A percentile compares a stretch with the other conserved stretches of the same genome.
Evolutionary conservation across 2,888 invertebrate species (phyloP).

Genomic region (Chloromyia formosa): DNA sequence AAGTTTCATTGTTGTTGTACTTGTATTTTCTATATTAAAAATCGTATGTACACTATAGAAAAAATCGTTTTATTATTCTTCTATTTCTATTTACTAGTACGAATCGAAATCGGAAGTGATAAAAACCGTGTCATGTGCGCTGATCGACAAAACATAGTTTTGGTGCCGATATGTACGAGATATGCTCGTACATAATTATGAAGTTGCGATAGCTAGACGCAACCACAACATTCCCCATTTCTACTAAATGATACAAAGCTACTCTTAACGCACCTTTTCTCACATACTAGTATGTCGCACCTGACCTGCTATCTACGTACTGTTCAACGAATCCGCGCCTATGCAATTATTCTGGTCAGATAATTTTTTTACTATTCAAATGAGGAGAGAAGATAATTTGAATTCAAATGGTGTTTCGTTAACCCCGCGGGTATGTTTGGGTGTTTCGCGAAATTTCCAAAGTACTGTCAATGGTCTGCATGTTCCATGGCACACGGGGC

Average conservation of each 20-base stretch:
- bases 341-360: constrained; percentile 29
- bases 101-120: constrained; percentile 36
- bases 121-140: constrained; percentile 28
- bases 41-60: neutral
- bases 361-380: neutral
- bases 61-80: constrained; percentile 11
- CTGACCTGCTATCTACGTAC: too few species aligned
- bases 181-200: too few species aligned
- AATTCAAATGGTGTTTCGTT: neutral
- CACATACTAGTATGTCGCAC: neutral
- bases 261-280: neutral
- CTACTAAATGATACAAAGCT: neutral
- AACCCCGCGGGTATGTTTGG: neutral
- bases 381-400: constrained; percentile 4
- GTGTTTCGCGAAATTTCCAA: too few species aligned
- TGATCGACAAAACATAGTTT: constrained; percentile 4
- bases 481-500: too few species aligned
- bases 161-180: neutral
- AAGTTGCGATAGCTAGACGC: neutral
- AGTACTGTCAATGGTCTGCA: too few species aligned
- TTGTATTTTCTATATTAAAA: too few species aligned
- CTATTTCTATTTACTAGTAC: neutral
- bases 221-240: neutral
- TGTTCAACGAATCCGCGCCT: too few species aligned
- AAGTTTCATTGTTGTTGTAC: constrained; percentile 10